phyloP scores from a whole-genome alignment of 1,140 invertebrate genomes.

The Drosophila equinoxialis region DNA sequence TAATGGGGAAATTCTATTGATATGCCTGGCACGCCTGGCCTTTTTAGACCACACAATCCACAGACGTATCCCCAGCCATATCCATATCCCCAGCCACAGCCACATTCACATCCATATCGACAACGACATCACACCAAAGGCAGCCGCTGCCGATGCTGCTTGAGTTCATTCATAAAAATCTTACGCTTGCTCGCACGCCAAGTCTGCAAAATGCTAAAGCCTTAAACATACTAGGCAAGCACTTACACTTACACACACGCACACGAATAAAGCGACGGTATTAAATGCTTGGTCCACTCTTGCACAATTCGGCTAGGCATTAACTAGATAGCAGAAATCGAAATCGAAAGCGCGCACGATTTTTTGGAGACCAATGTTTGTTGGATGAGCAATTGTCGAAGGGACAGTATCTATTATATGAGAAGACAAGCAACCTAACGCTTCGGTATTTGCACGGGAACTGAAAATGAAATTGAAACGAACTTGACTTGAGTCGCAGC shows the following conservation, averaged over 20 bases:
- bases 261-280: slow-evolving; percentile 31
- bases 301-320: slow-evolving; percentile 52
- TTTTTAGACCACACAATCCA: slow-evolving; percentile 21
- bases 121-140: slow-evolving; percentile 7
- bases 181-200: slow-evolving; percentile 27
- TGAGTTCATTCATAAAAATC: slow-evolving; percentile 73
- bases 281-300: slow-evolving; percentile 34
- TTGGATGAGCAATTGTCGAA: slow-evolving; percentile 27
- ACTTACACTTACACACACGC: slow-evolving; percentile 16
- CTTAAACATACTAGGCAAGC: slow-evolving; percentile 36
- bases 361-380: slow-evolving; percentile 24
- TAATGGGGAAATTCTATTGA: slow-evolving; percentile 42
- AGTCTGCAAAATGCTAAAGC: slow-evolving; percentile 39
- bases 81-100: slow-evolving; percentile 10
- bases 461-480: slow-evolving; percentile 71
- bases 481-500: slow-evolving; percentile 49
- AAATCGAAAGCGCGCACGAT: slow-evolving; percentile 49
- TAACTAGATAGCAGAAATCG: slow-evolving; percentile 31
- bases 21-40: slow-evolving; percentile 57
- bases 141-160: slow-evolving; percentile 18
- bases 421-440: slow-evolving; percentile 54
- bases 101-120: slow-evolving; percentile 33
- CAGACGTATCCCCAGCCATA: slow-evolving; percentile 21
- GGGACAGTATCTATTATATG: background rate
- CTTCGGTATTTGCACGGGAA: slow-evolving; percentile 72